phyloP scores from a whole-genome alignment of 1,140 invertebrate genomes.

The Drosophila rhopaloa region DNA sequence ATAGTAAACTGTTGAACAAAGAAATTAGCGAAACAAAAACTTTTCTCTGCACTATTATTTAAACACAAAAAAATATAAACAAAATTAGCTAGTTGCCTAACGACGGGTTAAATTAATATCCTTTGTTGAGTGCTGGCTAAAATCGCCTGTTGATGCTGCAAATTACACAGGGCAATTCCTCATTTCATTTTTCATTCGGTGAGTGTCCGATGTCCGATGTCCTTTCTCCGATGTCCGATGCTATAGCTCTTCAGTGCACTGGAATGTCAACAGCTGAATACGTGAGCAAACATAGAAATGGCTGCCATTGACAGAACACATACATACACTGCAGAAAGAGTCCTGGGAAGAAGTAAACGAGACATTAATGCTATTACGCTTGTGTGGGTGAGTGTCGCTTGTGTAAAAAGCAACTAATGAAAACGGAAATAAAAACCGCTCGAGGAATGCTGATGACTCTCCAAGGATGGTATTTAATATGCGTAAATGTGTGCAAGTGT shows the following conservation, averaged over 20 bases:
- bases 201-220: slow-evolving; percentile 33
- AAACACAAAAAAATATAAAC: background rate
- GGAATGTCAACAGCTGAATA: slow-evolving; percentile 81
- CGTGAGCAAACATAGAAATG: slow-evolving; percentile 83
- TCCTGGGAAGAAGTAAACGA: slow-evolving; percentile 68
- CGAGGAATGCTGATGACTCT: slow-evolving; percentile 84
- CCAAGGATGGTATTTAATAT: slow-evolving; percentile 83
- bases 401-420: slow-evolving; percentile 83
- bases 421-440: slow-evolving; percentile 82
- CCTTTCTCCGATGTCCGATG: slow-evolving; percentile 20
- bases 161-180: slow-evolving; percentile 73
- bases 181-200: slow-evolving; percentile 61
- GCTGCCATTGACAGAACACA: slow-evolving; percentile 75
- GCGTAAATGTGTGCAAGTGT: slow-evolving; percentile 48
- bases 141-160: slow-evolving; percentile 79
- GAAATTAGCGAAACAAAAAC: background rate
- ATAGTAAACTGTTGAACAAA: background rate
- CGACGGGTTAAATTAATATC: slow-evolving; percentile 23
- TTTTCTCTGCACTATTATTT: background rate
- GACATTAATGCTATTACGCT: slow-evolving; percentile 81
- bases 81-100: slow-evolving; percentile 32
- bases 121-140: slow-evolving; percentile 17
- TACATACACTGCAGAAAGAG: slow-evolving; percentile 22
- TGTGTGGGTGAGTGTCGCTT: slow-evolving; percentile 67
- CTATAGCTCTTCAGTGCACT: slow-evolving; percentile 50